Base-by-base conservation (phyloP, 2,113 vertebrate species). In the Merops nubicus region DNA sequence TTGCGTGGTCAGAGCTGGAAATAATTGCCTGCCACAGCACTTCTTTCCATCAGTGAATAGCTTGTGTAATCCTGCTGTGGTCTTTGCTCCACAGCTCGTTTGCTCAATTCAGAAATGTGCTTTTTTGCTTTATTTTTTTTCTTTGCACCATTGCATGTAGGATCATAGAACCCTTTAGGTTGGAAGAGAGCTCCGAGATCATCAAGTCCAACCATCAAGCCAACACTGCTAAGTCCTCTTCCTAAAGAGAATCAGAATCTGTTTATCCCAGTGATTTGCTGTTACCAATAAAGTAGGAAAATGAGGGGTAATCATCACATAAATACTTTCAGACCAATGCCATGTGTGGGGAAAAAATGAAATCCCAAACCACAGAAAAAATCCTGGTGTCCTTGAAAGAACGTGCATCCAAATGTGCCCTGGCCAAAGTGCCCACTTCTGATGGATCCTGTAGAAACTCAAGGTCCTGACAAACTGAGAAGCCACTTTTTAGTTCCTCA, bases 1-100 rank as follows among this genome's bases (percentile, higher is more conserved):
- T 91, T 94, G 85, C 40, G 22, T 62, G 69, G 72, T 59, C 95
- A 95, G 94, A 96, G 96, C 95, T 97, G 96, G 97, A 96, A 98
- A 96, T 95, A 97, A 95, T 94, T 91, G 95, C 62, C 80, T 96
- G 40, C 28, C 65, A 56, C 56, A 79, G 91, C 87, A 76, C 88
- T 95, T 93, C 74, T 70, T 96, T 96, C 91, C 94, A 75, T 45
- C 88, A 92, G 70, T 85, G 89, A 95, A 89, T 83, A 87, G 53
- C 88, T 91, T 83, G 95, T 95, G 89, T 96, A 89, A 96, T 94
- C 60, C 31, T 2, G 1, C 67, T 82, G 50, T 77, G 89, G 88
- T 95, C 85, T 97, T 94, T 91, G 51, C 84, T 94, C 88, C 76
- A 65, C 51, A 87, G 51, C 86, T 95, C 88, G 91, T 97, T 97